Evolutionary conservation across 2,888 invertebrate species (phyloP).

Genomic region (Parnassius mnemosyne): DNA sequence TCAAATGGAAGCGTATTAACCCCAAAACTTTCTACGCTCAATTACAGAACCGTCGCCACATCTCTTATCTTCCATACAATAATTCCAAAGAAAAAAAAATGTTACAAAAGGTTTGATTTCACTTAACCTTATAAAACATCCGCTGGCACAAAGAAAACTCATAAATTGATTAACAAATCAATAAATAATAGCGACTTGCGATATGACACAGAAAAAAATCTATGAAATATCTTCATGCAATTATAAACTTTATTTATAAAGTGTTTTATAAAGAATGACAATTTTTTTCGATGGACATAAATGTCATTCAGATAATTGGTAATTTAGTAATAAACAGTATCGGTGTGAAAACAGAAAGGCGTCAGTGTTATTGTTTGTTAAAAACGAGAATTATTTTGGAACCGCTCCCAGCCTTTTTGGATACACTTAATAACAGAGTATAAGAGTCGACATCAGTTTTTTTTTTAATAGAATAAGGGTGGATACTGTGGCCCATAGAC

Average conservation of each 20-base stretch:
- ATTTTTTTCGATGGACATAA: slow-evolving; percentile 9
- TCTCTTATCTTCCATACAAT: slow-evolving; percentile 36
- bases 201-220: slow-evolving; percentile 33
- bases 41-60: slow-evolving; percentile 27
- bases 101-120: slow-evolving; percentile 48
- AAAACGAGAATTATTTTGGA: slow-evolving; percentile 29
- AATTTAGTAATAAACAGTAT: slow-evolving; percentile 39
- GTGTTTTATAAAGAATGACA: slow-evolving; percentile 7
- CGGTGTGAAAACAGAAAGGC: slow-evolving; percentile 67
- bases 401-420: slow-evolving; percentile 15
- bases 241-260: slow-evolving; percentile 27
- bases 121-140: slow-evolving; percentile 54
- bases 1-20: slow-evolving; percentile 36
- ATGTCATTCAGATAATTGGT: slow-evolving; percentile 22
- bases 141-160: slow-evolving; percentile 45
- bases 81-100: slow-evolving; percentile 30
- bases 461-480: background rate
- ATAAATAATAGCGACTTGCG: slow-evolving; percentile 56
- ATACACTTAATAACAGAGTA: slow-evolving; percentile 3
- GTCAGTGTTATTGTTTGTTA: slow-evolving; percentile 26
- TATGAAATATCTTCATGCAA: slow-evolving; percentile 26
- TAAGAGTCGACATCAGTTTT: background rate
- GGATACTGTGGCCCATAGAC: too few species aligned
- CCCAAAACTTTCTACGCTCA: slow-evolving; percentile 38
- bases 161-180: slow-evolving; percentile 73